Percentiles rank a stretch among this genome's conserved stretches.
Conservation (phyloP, 1,140 invertebrate genomes). For the Pentalonia nigronervosa region DNA sequence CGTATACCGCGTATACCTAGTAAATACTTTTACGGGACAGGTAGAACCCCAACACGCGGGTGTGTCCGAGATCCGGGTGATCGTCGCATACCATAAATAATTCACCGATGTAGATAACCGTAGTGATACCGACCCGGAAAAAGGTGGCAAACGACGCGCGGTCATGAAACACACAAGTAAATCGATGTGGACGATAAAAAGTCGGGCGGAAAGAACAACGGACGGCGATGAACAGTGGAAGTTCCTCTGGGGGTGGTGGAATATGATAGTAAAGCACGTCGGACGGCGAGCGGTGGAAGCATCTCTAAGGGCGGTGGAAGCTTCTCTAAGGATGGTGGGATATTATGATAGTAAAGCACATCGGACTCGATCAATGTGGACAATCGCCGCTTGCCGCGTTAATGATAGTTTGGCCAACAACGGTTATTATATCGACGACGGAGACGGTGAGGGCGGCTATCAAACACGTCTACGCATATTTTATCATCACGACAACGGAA, state of each 20-base stretch:
- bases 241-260: neutral
- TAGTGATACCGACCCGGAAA: neutral
- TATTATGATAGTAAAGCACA: neutral
- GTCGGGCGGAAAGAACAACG: neutral
- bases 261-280: neutral
- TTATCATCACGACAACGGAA: conserved; percentile 22
- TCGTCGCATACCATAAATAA: neutral
- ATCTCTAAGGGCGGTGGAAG: no score
- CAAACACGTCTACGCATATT: conserved; percentile 28
- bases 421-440: neutral
- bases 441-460: neutral
- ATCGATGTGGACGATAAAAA: neutral
- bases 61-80: neutral
- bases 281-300: neutral
- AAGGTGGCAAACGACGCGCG: neutral
- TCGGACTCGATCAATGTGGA: conserved; percentile 29
- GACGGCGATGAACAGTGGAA: neutral
- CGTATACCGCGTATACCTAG: neutral
- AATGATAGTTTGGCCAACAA: conserved; percentile 22
- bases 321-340: neutral
- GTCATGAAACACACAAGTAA: neutral
- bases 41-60: neutral
- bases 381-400: conserved; percentile 10
- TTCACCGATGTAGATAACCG: no score
- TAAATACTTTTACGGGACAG: neutral